Evolutionary conservation across 2,113 vertebrate genomes (phyloP), one percentile per base, ranked within the genome.

Genomic region (Eulemur macaco): DNA sequence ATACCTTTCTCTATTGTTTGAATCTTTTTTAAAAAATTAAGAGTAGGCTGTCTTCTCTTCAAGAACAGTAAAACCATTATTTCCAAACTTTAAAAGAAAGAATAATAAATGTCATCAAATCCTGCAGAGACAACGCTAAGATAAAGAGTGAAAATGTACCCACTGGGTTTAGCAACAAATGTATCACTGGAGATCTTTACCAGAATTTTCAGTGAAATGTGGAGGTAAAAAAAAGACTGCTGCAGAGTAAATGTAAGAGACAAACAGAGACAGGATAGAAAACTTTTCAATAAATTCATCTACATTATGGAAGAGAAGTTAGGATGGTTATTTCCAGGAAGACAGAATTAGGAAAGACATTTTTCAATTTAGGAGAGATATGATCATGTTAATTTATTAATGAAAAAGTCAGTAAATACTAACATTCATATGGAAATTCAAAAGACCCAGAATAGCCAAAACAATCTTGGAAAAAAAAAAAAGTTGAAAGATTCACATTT

Each of bases 171-270:
- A 82, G 56, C 74, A 92, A 47, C 29, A 82, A 92, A 92, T 17
- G 31, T 92, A 56, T 86, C 29, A 45, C 3, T 73, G 17, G 29
- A 86, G 45, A 91, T 15, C 56, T 74, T 15, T 88, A 71, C 18
- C 29, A 91, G 64, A 56, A 91, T 80, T 73, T 80, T 91, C 89
- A 81, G 56, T 81, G 56, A 71, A 71, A 81, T 85, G n/a, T 90
- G 80, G 25, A 81, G 29, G 12, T 80, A 45, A 80, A 73, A 87
- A 91, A 54, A 66, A 76, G 42, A 73, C 25, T 63, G 73, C n/a
- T 84, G 12, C n/a, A 58, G 21, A 37, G 45, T 60, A 34, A 83
- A 60, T 68, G 8, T 42, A 83, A 84, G 47, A 29, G 23, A 50
- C 63, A 37, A 84, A 77, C 8, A 85, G n/a, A 76, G 60, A 83